Base-by-base conservation (phyloP, 1,140 invertebrate species). In the Drosophila lowei region DNA sequence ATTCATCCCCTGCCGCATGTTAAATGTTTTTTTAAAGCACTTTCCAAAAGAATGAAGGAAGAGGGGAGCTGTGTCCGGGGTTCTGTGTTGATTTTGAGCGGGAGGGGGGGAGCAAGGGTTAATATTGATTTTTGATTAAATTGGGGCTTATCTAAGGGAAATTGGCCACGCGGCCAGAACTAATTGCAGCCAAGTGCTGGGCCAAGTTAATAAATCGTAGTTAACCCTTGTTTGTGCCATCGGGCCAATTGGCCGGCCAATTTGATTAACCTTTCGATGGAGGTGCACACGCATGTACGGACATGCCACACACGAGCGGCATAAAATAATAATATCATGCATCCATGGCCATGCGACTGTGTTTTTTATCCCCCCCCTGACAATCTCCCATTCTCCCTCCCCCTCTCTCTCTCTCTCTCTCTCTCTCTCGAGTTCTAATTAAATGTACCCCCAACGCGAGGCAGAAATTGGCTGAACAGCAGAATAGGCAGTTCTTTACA, bases 41-140 rank as follows among this genome's bases (percentile, higher is more conserved):
- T 70, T 49, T 57, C 46, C 56, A 58, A 34, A 58, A 41, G 66
- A 62, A 70, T 79, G 80, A 66, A 77, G 43, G 53, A 23, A 41
- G 60, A 44, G 23, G 60, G 44, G 21, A 25, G 46, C 34, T 3
- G 21, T 2, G 1, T 23, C 2, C 21, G 21, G 21, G 1, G 2
- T 3, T 21, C 62, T 67, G 13, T 84, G 76, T 85, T 84, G 72
- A 62, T 65, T 79, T 85, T 53, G 50, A 0, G 23, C 5, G 4
- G 23, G 23, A 5, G 18, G 18, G 4, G 3, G 23, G 23, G 11
- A 4, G 11, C 44, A 23, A 9, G 63, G 60, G 72, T 58, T 60
- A 77, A 86, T 86, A 84, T 86, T 86, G 80, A 84, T 84, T 80
- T 84, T 74, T 25, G 63, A 55, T 61, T 53, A 79, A 79, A 70